Conservation (phyloP, 2,113 vertebrate species). For the Microtus ochrogaster region DNA sequence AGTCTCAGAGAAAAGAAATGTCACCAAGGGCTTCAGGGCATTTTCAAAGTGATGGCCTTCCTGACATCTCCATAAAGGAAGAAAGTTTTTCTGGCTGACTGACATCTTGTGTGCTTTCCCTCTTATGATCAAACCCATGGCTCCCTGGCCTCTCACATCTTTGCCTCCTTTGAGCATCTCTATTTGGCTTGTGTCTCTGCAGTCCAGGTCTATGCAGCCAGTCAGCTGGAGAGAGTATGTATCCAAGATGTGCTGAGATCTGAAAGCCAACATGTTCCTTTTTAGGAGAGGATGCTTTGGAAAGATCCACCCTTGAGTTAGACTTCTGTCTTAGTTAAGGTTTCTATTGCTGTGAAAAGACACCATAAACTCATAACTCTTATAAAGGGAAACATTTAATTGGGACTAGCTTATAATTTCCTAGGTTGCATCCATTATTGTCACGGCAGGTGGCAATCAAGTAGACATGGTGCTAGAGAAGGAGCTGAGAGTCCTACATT, state of each 20-base stretch:
- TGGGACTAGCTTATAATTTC: not conserved
- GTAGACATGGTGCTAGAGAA: not conserved
- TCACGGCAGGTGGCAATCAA: not conserved
- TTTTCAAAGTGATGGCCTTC: constrained; percentile 33
- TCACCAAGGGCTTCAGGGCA: not conserved
- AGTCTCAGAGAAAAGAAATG: not conserved
- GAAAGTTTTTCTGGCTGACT: not conserved
- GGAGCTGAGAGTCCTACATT: not conserved
- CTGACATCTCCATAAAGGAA: not conserved
- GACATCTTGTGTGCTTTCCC: not conserved
- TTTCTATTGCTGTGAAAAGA: not conserved
- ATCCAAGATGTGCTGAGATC: not conserved
- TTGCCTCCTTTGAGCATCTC: not conserved
- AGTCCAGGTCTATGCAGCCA: not conserved
- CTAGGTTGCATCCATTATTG: not conserved
- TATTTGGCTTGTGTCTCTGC: not conserved
- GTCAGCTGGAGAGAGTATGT: not conserved
- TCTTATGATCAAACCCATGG: constrained; percentile 26
- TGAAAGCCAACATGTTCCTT: not conserved
- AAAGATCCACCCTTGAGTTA: not conserved
- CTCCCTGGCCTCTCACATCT: not conserved
- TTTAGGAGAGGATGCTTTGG: not conserved
- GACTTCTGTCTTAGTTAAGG: not conserved
- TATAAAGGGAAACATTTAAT: not conserved
- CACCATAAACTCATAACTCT: not conserved